phyloP scores from a whole-genome alignment of 2,888 invertebrate genomes.

The Furcula furcula region DNA sequence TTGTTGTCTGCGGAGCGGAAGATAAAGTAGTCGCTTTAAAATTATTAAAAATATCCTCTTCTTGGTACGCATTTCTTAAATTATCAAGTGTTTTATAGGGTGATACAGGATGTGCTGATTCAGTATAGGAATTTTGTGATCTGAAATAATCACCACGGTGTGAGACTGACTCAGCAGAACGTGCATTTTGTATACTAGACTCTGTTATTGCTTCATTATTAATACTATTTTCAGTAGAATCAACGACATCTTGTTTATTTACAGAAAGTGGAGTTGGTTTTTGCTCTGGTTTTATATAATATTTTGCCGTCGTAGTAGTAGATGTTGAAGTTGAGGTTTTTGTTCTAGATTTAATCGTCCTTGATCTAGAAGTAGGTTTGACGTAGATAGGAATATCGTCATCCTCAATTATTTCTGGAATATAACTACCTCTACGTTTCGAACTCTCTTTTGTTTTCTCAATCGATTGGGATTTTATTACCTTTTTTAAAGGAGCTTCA shows the following conservation, averaged over 20 bases:
- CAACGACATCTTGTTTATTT: constrained; percentile 30
- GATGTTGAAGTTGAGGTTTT: constrained; percentile 28
- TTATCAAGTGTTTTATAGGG: constrained; percentile 78
- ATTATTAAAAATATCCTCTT: constrained; percentile 34
- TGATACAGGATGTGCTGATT: constrained; percentile 61
- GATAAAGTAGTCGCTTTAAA: constrained; percentile 40
- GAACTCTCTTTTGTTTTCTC: constrained; percentile 35
- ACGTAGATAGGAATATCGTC: constrained; percentile 48
- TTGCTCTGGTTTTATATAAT: constrained; percentile 59
- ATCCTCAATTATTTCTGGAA: constrained; percentile 38
- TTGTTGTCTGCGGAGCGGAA: constrained; percentile 20
- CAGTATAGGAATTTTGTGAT: constrained; percentile 45
- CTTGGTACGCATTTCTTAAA: constrained; percentile 47
- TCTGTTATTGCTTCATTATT: constrained; percentile 47
- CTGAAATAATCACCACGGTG: constrained; percentile 28
- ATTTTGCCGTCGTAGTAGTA: constrained; percentile 45
- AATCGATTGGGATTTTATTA: constrained; percentile 24
- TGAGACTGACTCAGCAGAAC: constrained; percentile 21
- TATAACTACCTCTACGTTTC: constrained; percentile 44
- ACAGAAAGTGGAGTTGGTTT: constrained; percentile 51
- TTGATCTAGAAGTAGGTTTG: constrained; percentile 34
- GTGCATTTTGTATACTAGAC: constrained; percentile 38
- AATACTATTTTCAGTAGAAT: constrained; percentile 49
- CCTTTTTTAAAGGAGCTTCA: constrained; percentile 34
- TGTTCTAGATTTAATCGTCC: constrained; percentile 19